Conservation (phyloP, 2,888 invertebrate species). For the Anodontia alba region DNA sequence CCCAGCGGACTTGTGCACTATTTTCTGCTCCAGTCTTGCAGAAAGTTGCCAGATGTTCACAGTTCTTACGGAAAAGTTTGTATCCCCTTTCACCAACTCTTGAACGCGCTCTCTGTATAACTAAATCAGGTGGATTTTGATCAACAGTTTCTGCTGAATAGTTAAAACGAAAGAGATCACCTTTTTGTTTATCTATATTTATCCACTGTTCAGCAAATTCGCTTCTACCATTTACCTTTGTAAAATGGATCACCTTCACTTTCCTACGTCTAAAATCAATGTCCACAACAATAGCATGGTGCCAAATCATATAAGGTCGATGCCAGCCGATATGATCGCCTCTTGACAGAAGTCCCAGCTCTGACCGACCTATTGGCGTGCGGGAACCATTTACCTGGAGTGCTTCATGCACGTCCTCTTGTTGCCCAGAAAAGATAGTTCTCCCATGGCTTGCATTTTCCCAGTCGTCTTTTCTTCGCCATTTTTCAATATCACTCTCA, state of each 20-base stretch:
- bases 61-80: constrained; percentile 23
- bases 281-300: constrained; percentile 33
- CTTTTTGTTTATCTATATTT: constrained; percentile 20
- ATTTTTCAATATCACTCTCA: too few relatives aligned
- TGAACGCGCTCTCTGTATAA: constrained; percentile 25
- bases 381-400: constrained; percentile 21
- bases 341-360: not conserved
- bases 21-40: constrained; percentile 31
- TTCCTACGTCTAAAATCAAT: not conserved
- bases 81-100: constrained; percentile 24
- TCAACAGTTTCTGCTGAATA: constrained; percentile 13
- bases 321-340: constrained; percentile 39
- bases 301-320: constrained; percentile 25
- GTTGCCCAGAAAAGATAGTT: not conserved
- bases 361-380: not conserved
- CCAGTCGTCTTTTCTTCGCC: not conserved
- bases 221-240: not conserved
- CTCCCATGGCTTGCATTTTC: not conserved
- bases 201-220: constrained; percentile 18
- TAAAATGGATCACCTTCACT: constrained; percentile 19
- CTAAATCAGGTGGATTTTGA: constrained; percentile 4
- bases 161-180: constrained; percentile 24
- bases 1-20: constrained; percentile 26
- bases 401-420: not conserved
- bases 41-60: constrained; percentile 13